Base-by-base conservation (phyloP, 92 coral and sea anemone genomes). In the Nematostella vectensis region DNA sequence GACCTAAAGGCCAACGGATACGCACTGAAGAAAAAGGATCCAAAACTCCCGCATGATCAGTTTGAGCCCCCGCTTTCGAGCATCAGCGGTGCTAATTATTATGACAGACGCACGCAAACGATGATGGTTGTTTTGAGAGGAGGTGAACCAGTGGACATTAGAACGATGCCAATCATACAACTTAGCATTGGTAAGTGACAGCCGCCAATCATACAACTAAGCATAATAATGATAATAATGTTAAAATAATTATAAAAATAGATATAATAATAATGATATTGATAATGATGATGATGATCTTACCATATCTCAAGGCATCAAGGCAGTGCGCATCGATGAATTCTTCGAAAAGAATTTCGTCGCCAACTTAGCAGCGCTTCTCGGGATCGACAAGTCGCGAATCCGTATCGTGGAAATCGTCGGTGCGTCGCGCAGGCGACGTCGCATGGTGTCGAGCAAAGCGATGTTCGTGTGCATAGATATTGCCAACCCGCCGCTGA, bases 291-390 rank as follows among this genome's bases (percentile, higher is more conserved):
- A n/a, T n/a, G n/a, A n/a, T n/a, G n/a, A n/a, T 33, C 40, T 33
- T 6, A 6, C 8, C 40, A 6, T 33, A 6, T 33, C 15, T 33
- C 15, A 31, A 81, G 96, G 91, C 25, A 58, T 62, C 71, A 82
- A 61, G 47, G 85, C 96, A 25, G 87, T 83, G 0, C 73, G 68
- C 28, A 66, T 83, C 15, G 67, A 83, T 47, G 91, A 88, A 25
- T 88, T 88, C 80, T 88, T 88, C 69, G 96, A 88, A 49, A 84
- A 69, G 33, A 88, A 88, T 64, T 65, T 88, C 27, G 67, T 88
- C 24, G 36, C 72, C 19, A 88, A 88, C 67, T 63, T 88, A 25
- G 96, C 91, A 3, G 71, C 87, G 2, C 65, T 88, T 13, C 87
- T 88, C 0, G 69, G 72, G 21, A 88, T 88, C 42, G 81, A 78